Evolutionary conservation across 2,888 invertebrate genomes (phyloP).

Genomic region (Steinernema hermaphroditum): DNA sequence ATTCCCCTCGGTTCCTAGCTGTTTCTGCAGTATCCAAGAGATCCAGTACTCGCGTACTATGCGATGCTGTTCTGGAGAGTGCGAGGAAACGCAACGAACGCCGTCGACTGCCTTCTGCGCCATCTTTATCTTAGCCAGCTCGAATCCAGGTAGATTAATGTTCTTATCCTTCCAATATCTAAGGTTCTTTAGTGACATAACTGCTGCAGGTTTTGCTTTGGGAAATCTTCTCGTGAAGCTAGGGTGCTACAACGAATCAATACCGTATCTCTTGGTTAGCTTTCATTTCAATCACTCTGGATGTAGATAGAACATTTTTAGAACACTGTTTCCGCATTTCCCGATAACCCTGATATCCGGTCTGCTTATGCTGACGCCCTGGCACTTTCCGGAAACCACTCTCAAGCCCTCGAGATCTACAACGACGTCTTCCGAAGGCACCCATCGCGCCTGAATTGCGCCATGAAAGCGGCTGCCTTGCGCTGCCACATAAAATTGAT

Average conservation of each 20-base stretch:
- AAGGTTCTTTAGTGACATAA: not conserved
- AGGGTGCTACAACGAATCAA: conserved; percentile 10
- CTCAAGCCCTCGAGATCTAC: not conserved
- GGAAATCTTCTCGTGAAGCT: conserved; percentile 10
- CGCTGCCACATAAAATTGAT: conserved; percentile 11
- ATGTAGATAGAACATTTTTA: not conserved
- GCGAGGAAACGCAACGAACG: not conserved
- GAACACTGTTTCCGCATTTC: not conserved
- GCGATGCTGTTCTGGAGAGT: conserved; percentile 3
- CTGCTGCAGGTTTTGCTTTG: not conserved
- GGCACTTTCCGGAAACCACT: conserved; percentile 4
- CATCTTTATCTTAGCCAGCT: not conserved
- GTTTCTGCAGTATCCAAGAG: not conserved
- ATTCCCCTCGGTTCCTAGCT: not conserved
- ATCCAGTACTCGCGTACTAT: not conserved
- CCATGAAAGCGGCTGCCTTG: not conserved
- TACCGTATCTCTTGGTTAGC: not conserved
- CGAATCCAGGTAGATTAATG: not conserved
- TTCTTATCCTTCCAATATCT: not conserved
- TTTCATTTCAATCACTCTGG: no score
- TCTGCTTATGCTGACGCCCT: conserved; percentile 8
- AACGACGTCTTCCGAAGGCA: not conserved
- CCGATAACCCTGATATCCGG: not conserved
- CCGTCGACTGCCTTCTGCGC: not conserved
- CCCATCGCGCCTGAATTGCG: not conserved